Evolutionary conservation across 2,113 vertebrate species (phyloP), one percentile per base, ranked within the genome.

Genomic region (Chloropsis hardwickii): DNA sequence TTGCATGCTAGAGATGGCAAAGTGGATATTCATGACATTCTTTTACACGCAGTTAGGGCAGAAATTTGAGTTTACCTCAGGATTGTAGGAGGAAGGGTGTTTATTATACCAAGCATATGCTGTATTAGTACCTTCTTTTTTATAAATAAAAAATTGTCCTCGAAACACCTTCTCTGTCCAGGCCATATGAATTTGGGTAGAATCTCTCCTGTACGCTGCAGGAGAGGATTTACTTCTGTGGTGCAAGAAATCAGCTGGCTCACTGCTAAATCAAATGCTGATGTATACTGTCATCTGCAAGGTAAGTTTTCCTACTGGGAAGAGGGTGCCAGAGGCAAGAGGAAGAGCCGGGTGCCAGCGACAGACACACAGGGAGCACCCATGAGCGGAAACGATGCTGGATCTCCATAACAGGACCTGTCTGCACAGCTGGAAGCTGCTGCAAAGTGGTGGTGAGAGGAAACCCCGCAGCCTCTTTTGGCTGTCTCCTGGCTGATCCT

Each of bases 401-500:
- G 27, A 5, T n/a, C 22, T 37, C 44, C 2, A 0, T 1, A 1
- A 4, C 53, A 39, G 48, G 66, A 56, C 80, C 17, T 10, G 25
- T 27, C 57, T 54, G 65, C 42, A 14, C 35, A 40, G 50, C 81
- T 84, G 60, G 47, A 28, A 86, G 28, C 54, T 39, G 44, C 64
- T 14, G n/a, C 28, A 27, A 42, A 7, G 3, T 1, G 16, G 11
- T 0, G 0, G 21, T 0, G 0, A 48, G 60, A 22, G 28, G 20
- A 45, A n/a, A 39, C 21, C 44, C 73, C 1, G 0, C 37, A 48
- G 45, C 24, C 12, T 58, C 42, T 39, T 70, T 65, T 5, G 23
- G 24, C 51, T 35, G 28, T 7, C 4, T 0, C 7, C 1, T 50
- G 42, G 61, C 16, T 22, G 25, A 40, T 51, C 51, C 37, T 44